Evolutionary conservation across 1,140 invertebrate species (phyloP), one percentile per base, ranked within the genome.

Genomic region (Chrysopa pallens): DNA sequence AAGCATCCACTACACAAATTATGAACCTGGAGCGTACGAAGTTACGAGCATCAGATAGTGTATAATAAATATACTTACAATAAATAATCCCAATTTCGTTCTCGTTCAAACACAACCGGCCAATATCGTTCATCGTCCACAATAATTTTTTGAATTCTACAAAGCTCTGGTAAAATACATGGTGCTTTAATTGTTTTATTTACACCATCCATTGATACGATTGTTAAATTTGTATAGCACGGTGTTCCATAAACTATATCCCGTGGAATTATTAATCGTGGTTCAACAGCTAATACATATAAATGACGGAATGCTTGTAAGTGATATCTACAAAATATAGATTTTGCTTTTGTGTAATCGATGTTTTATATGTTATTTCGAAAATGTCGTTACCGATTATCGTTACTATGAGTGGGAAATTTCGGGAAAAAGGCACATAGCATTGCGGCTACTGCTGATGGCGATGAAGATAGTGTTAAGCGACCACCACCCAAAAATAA

Each of bases 371-470:
- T n/a, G n/a, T n/a, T n/a, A n/a, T 38, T 43, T 43, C 15, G 7
- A 5, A 23, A 31, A 9, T 38, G 14, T 29, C 38, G 4, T 49
- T 61, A 85, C 78, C 87, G 78, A 61, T 97, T 97, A 58, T 97
- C 93, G 57, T 90, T 90, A 53, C 84, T 91, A 59, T 95, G 88
- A 4, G 83, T 90, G 36, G 94, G 94, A 62, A 92, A 97, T 61
- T 94, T 94, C 4, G 94, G 94, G 65, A 92, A 97, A 59, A 96
- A 83, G 2, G 93, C 84, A 57, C 85, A 86, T 31, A 97, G 65
- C 31, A 98, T 61, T 0, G 89, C 85, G 5, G 89, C 91, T 7
- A 96, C 73, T 8, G 88, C 78, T 48, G 77, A 73, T 4, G 86
- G 80, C 9, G 78, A 77, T 39, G 87, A 90, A 5, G 79, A 80